Evolutionary conservation across 1,140 invertebrate genomes (phyloP).

Genomic region (Drosophila mojavensis): DNA sequence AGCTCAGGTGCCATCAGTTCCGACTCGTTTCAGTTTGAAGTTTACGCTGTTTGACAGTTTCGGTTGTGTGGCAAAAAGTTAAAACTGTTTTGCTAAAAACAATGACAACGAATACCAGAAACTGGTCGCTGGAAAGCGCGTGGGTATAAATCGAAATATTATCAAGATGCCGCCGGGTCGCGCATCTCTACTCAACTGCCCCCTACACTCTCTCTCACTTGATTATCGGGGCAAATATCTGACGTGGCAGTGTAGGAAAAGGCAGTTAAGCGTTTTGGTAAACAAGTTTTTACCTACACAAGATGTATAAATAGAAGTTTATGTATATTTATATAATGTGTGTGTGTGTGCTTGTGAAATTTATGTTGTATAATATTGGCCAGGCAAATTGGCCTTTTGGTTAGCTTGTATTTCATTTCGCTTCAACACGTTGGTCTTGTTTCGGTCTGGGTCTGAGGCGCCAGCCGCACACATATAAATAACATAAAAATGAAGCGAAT

Average conservation of each 20-base stretch:
- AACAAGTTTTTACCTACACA: conserved; percentile 70
- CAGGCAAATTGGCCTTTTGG: conserved; percentile 42
- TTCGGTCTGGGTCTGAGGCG: neutral
- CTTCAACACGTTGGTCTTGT: conserved; percentile 50
- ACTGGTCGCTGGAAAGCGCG: neutral
- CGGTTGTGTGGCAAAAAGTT: conserved; percentile 55
- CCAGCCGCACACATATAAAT: conserved; percentile 52
- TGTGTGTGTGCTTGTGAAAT: conserved; percentile 43
- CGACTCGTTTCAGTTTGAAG: conserved; percentile 78
- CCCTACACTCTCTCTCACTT: conserved; percentile 22
- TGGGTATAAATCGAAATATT: conserved; percentile 78
- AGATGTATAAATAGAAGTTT: conserved; percentile 19
- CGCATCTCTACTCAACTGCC: conserved; percentile 42
- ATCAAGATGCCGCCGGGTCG: conserved; percentile 79
- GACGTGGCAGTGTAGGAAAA: conserved; percentile 28
- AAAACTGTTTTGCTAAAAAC: conserved; percentile 49
- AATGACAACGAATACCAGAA: conserved; percentile 34
- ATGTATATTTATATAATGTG: conserved; percentile 14
- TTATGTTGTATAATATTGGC: conserved; percentile 49
- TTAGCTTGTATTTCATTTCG: conserved; percentile 58
- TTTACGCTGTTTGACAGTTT: conserved; percentile 74
- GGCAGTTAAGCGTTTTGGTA: conserved; percentile 58
- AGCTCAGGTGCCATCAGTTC: conserved; percentile 75
- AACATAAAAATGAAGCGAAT: conserved; percentile 82
- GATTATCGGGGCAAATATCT: neutral